Conservation (phyloP, 2,113 vertebrate species). For the Nannobrachium achirus region DNA sequence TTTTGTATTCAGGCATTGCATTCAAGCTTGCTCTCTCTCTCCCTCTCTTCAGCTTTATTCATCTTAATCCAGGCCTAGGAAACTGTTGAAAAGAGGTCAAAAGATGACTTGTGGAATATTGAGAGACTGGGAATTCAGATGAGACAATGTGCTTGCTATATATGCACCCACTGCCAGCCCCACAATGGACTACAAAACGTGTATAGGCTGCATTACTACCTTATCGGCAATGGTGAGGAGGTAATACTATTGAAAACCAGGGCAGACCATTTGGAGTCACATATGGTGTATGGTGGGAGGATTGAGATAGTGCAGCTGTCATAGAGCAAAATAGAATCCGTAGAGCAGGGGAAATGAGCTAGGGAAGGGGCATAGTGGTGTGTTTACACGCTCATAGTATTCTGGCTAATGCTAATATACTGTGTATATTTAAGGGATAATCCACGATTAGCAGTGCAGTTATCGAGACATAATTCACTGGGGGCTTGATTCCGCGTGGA, state of each 20-base stretch:
- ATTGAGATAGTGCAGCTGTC: conserved; percentile 30
- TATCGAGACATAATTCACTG: too few relatives aligned
- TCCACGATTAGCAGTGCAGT: too few relatives aligned
- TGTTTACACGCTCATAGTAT: neutral
- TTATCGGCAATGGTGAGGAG: conserved; percentile 29
- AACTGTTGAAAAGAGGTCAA: conserved; percentile 62
- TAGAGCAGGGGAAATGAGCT: conserved; percentile 9
- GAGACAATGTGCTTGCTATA: conserved; percentile 33
- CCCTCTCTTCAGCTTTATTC: conserved; percentile 57
- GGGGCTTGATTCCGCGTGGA: too few relatives aligned
- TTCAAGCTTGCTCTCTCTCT: conserved; percentile 39
- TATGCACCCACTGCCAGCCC: conserved; percentile 50
- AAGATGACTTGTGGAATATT: conserved; percentile 58
- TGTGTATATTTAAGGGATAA: too few relatives aligned
- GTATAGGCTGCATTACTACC: conserved; percentile 18
- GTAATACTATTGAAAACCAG: conserved; percentile 46
- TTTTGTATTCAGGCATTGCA: conserved; percentile 56
- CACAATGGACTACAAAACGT: conserved; percentile 54
- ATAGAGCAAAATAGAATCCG: conserved; percentile 16
- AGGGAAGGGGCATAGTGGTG: neutral
- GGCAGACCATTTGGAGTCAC: conserved; percentile 7
- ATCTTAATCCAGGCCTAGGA: conserved; percentile 35
- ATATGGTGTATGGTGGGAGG: conserved; percentile 14
- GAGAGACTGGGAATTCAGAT: conserved; percentile 57
- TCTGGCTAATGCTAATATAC: neutral